phyloP scores from a whole-genome alignment of 2,113 vertebrate species.

The Cygnus buccinator region DNA sequence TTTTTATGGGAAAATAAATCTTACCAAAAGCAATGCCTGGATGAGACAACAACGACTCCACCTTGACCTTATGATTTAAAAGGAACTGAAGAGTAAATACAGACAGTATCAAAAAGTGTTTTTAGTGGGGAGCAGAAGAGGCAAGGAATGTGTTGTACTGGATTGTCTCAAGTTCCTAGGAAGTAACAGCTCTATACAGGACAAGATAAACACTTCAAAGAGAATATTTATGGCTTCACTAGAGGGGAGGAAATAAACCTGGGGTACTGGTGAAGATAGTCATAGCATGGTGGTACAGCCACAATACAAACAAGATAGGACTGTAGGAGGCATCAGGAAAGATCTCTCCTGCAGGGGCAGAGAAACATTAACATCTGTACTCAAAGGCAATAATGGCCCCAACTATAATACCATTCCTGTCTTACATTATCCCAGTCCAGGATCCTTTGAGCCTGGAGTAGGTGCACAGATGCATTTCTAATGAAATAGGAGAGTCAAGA shows the following conservation, averaged over 20 bases:
- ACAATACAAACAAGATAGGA: fast-evolving
- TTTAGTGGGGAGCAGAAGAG: neutral
- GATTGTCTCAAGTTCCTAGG: neutral
- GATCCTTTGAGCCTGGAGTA: neutral
- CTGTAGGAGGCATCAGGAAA: neutral
- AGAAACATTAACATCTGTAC: neutral
- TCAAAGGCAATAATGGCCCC: neutral
- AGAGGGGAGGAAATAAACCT: neutral
- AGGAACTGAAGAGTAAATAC: neutral
- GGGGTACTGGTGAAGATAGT: neutral
- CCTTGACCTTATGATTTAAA: neutral
- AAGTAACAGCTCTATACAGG: neutral
- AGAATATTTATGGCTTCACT: neutral
- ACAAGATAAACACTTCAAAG: neutral
- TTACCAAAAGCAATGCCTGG: neutral
- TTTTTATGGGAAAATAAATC: neutral
- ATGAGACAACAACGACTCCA: neutral
- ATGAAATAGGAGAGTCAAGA: neutral
- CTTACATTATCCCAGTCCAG: fast-evolving
- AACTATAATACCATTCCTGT: neutral
- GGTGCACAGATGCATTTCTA: neutral
- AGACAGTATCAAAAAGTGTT: neutral
- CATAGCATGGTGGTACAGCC: fast-evolving
- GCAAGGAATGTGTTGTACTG: neutral
- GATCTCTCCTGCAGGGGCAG: neutral